Evolutionary conservation across 2,113 vertebrate genomes (phyloP).

Genomic region (Clinocottus analis): DNA sequence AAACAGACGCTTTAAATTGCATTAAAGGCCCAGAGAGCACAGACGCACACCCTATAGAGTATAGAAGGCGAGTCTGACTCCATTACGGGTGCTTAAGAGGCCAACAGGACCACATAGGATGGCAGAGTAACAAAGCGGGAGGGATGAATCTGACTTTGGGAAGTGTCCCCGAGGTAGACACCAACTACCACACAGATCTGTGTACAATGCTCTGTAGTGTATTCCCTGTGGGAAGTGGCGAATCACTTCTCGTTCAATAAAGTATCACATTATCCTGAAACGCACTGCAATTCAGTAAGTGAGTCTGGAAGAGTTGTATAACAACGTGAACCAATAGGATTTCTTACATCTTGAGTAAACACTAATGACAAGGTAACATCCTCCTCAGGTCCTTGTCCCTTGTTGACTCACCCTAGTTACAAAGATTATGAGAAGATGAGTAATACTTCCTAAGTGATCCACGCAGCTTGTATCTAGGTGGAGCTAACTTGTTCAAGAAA

Average conservation of each 20-base stretch:
- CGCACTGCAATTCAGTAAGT: background rate
- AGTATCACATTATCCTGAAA: constrained; percentile 5
- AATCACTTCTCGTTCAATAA: background rate
- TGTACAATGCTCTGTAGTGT: background rate
- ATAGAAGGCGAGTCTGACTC: constrained; percentile 24
- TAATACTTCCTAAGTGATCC: constrained; percentile 40
- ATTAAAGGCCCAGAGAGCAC: constrained; percentile 36
- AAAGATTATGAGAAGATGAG: constrained; percentile 53
- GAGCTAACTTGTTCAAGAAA: constrained; percentile 33
- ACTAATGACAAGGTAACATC: constrained; percentile 49
- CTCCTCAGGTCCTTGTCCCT: constrained; percentile 55
- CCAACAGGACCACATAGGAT: constrained; percentile 19
- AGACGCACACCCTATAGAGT: constrained; percentile 25
- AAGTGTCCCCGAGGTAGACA: constrained; percentile 12
- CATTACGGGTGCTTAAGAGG: constrained; percentile 17
- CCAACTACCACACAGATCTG: background rate
- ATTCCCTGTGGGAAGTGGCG: background rate
- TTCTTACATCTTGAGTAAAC: constrained; percentile 36
- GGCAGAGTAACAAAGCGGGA: background rate
- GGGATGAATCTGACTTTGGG: background rate
- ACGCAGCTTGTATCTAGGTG: constrained; percentile 38
- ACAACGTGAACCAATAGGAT: background rate
- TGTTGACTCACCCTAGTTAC: constrained; percentile 70
- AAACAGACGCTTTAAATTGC: constrained; percentile 34
- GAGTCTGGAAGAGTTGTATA: background rate